Evolutionary conservation across 2,888 invertebrate species (phyloP).

Genomic region (Melanchra persicariae): DNA sequence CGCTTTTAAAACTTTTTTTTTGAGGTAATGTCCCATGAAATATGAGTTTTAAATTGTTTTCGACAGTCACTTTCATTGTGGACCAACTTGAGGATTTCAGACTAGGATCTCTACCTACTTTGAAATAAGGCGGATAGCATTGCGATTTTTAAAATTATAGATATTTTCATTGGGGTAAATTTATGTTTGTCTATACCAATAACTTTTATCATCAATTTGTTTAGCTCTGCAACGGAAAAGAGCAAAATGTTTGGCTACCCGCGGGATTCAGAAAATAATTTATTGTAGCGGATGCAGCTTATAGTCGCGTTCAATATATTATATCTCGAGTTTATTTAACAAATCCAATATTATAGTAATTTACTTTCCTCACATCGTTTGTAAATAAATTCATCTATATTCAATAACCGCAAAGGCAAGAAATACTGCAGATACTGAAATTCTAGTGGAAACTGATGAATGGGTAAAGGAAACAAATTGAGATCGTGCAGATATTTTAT

Average conservation of each 20-base stretch:
- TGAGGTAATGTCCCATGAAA: conserved; percentile 65
- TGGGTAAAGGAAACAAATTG: conserved; percentile 74
- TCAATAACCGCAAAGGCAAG: conserved; percentile 37
- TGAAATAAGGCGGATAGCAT: not conserved
- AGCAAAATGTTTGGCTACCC: conserved; percentile 14
- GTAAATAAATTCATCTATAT: conserved; percentile 27
- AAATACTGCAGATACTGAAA: conserved; percentile 59
- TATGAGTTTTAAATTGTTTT: conserved; percentile 62
- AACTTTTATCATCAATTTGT: conserved; percentile 24
- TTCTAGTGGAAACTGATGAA: conserved; percentile 67
- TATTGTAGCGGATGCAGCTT: conserved; percentile 16
- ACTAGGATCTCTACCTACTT: not conserved
- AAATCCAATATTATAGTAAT: conserved; percentile 6
- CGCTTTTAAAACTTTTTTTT: conserved; percentile 68
- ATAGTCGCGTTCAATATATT: conserved; percentile 23
- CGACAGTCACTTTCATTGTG: conserved; percentile 19
- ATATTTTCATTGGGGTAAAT: not conserved
- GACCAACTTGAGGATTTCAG: conserved; percentile 23
- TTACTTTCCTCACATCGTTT: conserved; percentile 18
- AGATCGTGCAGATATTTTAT: conserved; percentile 77
- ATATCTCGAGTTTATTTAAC: conserved; percentile 32
- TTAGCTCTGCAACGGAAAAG: conserved; percentile 5
- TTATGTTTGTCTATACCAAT: not conserved
- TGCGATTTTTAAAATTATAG: not conserved
- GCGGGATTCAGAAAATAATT: conserved; percentile 18